These are phyloP conservation scores for Aurelia coerulea DNA, from an alignment of 30 jellyfish, hydroid and myxozoan species.

Conservation along the genomic window DNA sequence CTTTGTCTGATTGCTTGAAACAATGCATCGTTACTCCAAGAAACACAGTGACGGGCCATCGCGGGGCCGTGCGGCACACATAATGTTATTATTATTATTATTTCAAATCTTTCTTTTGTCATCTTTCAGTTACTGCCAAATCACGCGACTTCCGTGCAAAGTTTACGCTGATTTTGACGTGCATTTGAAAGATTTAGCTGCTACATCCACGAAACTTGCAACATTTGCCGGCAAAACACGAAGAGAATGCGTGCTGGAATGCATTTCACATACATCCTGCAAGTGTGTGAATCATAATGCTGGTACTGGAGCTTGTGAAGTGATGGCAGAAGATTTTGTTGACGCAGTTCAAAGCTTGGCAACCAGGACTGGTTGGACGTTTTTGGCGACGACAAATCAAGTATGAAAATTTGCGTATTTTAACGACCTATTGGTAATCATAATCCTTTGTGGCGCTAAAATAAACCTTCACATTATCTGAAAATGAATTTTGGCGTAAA, in stretches of 20 bases:
- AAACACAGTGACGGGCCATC: no score
- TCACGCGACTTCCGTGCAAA: conserved; percentile 7
- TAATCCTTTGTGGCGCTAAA: no score
- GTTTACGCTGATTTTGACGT: conserved; percentile 31
- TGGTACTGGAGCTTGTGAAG: conserved; percentile 13
- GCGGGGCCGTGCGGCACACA: no score
- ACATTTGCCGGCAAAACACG: not conserved
- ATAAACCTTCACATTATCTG: no score
- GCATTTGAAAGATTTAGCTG: not conserved
- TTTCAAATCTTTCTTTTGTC: no score
- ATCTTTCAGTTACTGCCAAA: no score
- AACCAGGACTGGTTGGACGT: conserved; percentile 37
- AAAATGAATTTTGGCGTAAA: no score
- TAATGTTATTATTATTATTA: no score
- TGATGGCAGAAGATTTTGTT: not conserved
- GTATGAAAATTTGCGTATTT: not conserved
- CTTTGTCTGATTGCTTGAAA: no score
- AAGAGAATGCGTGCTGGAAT: conserved; percentile 31
- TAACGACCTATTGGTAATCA: no score
- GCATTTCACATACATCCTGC: conserved; percentile 37
- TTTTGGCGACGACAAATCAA: conserved; percentile 23
- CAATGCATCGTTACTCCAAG: no score
- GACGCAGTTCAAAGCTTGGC: not conserved
- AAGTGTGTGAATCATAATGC: conserved; percentile 20
- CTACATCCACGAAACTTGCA: not conserved